Conservation (phyloP, 2,888 invertebrate genomes). For the Ormyrus thymus region DNA sequence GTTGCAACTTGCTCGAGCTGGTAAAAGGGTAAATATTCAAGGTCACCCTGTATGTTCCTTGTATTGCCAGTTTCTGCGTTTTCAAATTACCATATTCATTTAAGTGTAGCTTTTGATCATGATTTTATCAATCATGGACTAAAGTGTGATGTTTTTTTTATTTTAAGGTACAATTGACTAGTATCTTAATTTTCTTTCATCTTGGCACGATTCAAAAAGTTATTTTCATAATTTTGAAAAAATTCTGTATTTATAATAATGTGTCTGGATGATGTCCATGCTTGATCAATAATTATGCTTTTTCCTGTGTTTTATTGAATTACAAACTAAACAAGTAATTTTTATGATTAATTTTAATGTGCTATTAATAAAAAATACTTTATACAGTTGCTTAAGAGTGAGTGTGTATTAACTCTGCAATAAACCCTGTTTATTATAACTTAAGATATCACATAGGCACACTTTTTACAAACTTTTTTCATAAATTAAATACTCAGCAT, state of each 20-base stretch:
- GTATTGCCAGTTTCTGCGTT: conserved; percentile 54
- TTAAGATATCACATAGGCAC: neutral
- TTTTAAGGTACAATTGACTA: conserved; percentile 1
- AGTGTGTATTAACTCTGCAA: conserved; percentile 36
- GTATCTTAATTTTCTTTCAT: neutral
- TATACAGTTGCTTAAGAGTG: conserved; percentile 35
- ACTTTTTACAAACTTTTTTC: neutral
- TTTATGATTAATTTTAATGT: conserved; percentile 16
- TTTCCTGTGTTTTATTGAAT: conserved; percentile 19
- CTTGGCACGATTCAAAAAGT: conserved; percentile 10
- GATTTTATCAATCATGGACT: conserved; percentile 38
- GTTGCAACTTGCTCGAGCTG: conserved; percentile 78
- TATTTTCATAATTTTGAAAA: neutral
- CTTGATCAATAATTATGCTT: conserved; percentile 24
- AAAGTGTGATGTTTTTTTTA: conserved; percentile 6
- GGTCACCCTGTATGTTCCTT: conserved; percentile 63
- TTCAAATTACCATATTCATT: conserved; percentile 23
- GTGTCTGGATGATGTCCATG: conserved; percentile 28
- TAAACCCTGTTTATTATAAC: no score
- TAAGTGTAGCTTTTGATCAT: conserved; percentile 47
- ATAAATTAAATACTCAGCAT: neutral
- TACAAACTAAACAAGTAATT: conserved; percentile 22
- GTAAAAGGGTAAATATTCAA: conserved; percentile 78
- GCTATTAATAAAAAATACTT: conserved; percentile 25
- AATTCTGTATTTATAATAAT: neutral